Evolutionary conservation across 2,797 vertebrate genomes (phyloP).

Genomic region (Synaphobranchus kaupii): DNA sequence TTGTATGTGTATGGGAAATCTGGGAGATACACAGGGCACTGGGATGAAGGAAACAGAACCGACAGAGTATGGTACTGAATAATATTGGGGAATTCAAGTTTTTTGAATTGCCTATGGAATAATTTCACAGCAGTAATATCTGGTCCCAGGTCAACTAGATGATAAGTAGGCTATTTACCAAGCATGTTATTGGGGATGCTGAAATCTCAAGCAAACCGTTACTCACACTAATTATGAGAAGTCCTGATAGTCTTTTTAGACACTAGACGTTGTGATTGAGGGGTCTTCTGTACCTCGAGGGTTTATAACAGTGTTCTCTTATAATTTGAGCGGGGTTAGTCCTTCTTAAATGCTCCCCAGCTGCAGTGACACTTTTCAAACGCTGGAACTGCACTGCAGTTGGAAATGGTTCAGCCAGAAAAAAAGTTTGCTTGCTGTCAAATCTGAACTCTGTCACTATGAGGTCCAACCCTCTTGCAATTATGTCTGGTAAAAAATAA

Average conservation of each 20-base stretch:
- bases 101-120: neutral
- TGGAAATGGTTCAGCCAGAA: constrained; percentile 29
- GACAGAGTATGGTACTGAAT: neutral
- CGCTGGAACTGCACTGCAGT: constrained; percentile 25
- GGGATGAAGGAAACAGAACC: no score
- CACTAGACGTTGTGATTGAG: neutral
- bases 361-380: neutral
- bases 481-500: neutral
- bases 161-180: neutral
- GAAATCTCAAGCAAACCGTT: neutral
- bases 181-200: neutral
- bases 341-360: neutral
- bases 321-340: neutral
- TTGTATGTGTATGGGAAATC: neutral
- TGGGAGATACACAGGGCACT: neutral
- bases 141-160: neutral
- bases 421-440: constrained; percentile 35
- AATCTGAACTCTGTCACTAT: constrained; percentile 25
- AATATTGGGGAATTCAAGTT: neutral
- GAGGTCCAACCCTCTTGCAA: neutral
- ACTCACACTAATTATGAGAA: neutral
- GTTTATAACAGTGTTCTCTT: neutral
- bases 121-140: neutral
- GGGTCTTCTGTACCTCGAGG: neutral
- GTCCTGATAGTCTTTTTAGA: neutral